A percentile compares a stretch with the other conserved stretches of the same genome.
These are phyloP conservation scores for Drosophila sturtevanti DNA, from an alignment of 1,140 invertebrate species.

Conservation along the genomic window DNA sequence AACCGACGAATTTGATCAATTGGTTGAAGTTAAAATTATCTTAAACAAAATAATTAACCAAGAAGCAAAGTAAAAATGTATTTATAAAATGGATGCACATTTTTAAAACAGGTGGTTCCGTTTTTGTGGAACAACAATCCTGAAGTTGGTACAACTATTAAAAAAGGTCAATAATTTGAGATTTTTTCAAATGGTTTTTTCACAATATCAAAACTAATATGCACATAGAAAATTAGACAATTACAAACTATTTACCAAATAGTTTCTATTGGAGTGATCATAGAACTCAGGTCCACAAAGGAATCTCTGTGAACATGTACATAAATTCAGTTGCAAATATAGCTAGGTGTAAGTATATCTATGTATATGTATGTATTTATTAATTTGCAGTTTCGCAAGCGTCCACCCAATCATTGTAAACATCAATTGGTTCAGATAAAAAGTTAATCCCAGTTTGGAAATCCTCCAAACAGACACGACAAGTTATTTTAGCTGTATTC, in stretches of 20 bases:
- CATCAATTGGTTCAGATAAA: slow-evolving; percentile 98
- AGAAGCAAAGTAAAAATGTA: neutral
- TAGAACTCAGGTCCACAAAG: neutral
- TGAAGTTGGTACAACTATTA: neutral
- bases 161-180: neutral
- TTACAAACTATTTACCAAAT: neutral
- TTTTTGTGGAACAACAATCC: neutral
- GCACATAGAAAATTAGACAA: neutral
- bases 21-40: too few species aligned
- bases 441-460: slow-evolving; percentile 98
- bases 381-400: slow-evolving; percentile 97
- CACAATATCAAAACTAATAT: neutral
- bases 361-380: slow-evolving; percentile 36
- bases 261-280: neutral
- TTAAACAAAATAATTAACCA: too few species aligned
- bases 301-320: neutral
- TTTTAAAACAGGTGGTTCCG: neutral
- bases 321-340: neutral
- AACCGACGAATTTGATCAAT: too few species aligned
- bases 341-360: neutral
- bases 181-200: neutral
- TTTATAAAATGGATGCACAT: neutral
- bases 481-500: slow-evolving; percentile 96
- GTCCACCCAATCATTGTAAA: slow-evolving; percentile 99
- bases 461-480: slow-evolving; percentile 97